Conservation (phyloP, 2,888 invertebrate genomes). For the Lomographa bimaculata region DNA sequence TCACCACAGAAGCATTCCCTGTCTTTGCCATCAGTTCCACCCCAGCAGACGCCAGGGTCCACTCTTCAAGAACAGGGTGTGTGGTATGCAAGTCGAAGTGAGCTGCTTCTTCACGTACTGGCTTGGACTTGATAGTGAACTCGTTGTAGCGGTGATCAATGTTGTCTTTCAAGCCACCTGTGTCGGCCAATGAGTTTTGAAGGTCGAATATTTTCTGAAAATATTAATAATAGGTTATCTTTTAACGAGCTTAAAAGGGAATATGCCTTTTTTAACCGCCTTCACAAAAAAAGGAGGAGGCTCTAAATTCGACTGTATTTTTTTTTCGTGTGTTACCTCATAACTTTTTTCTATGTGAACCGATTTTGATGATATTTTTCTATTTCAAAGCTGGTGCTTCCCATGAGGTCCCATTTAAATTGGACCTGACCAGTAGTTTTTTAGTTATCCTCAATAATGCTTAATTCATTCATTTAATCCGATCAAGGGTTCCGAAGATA, state of each 20-base stretch:
- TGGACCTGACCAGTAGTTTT: no score
- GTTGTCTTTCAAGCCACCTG: conserved; percentile 61
- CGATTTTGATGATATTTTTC: no score
- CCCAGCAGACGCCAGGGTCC: conserved; percentile 62
- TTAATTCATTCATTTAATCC: no score
- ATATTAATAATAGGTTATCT: not conserved
- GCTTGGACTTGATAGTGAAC: conserved; percentile 58
- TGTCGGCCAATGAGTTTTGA: conserved; percentile 64
- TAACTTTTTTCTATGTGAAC: no score
- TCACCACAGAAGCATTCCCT: conserved; percentile 68
- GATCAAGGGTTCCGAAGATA: no score
- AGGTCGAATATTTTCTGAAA: conserved; percentile 72
- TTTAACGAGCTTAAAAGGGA: not conserved
- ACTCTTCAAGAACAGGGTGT: conserved; percentile 50
- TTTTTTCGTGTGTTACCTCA: no score
- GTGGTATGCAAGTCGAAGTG: conserved; percentile 58
- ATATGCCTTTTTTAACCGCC: not conserved
- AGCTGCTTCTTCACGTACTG: conserved; percentile 57
- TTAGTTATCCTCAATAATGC: no score
- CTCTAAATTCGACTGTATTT: no score
- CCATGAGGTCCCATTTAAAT: no score
- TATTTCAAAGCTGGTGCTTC: no score
- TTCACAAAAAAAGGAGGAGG: not conserved
- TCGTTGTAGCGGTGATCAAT: conserved; percentile 56
- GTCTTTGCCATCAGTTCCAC: conserved; percentile 59